These are phyloP conservation scores for Phalloptychus januarius DNA, from an alignment of 2,797 vertebrate genomes.

Conservation along the genomic window DNA sequence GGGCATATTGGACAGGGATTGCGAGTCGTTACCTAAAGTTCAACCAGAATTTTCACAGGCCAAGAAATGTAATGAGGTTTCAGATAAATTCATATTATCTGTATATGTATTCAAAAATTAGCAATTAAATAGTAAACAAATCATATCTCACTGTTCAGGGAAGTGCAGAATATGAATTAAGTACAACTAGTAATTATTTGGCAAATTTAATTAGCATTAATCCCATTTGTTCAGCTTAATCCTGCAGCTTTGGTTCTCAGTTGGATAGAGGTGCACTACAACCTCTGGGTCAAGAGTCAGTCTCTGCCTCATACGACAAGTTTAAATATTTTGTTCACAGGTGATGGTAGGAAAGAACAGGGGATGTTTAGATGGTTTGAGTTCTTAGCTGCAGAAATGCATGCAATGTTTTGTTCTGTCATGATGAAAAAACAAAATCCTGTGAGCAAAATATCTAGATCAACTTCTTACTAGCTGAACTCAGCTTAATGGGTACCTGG, in stretches of 20 bases:
- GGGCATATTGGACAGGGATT: slow-evolving; percentile 45
- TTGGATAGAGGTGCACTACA: neutral
- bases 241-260: neutral
- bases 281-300: neutral
- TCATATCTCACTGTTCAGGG: neutral
- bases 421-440: neutral
- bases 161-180: neutral
- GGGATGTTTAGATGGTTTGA: neutral
- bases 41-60: slow-evolving; percentile 53
- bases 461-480: neutral
- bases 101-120: slow-evolving; percentile 19
- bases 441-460: neutral
- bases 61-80: slow-evolving; percentile 51
- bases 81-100: slow-evolving; percentile 32
- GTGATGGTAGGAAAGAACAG: neutral
- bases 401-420: neutral
- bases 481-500: neutral
- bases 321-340: neutral
- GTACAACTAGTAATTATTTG: neutral
- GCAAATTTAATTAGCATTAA: neutral
- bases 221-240: neutral
- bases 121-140: slow-evolving; percentile 7
- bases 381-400: neutral
- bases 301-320: neutral
- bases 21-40: slow-evolving; percentile 45